A percentile compares a stretch with the other conserved stretches of the same genome.
Evolutionary conservation across 2,888 invertebrate species (phyloP).

Genomic region (Drosophila tanythrix): DNA sequence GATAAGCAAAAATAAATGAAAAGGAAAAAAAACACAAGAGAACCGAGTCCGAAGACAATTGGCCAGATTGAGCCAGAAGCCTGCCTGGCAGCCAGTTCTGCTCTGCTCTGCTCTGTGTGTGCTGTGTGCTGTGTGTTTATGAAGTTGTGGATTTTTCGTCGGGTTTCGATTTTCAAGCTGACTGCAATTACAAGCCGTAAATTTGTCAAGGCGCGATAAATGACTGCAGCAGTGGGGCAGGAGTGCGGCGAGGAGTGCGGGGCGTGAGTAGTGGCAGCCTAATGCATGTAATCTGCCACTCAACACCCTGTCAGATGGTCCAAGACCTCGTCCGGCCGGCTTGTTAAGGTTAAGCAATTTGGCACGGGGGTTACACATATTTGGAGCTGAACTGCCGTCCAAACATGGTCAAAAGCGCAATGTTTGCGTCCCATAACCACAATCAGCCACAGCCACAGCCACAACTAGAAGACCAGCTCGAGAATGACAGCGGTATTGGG

Average conservation of each 20-base stretch:
- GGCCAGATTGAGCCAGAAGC: conserved; percentile 17
- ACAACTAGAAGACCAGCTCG: conserved; percentile 13
- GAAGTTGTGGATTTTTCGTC: conserved; percentile 77
- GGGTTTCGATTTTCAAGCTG: conserved; percentile 71
- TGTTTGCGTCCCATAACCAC: conserved; percentile 38
- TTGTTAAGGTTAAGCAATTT: conserved; percentile 71
- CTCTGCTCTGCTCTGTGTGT: conserved; percentile 16
- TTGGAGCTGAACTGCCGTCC: conserved; percentile 11
- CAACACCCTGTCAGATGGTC: conserved; percentile 76
- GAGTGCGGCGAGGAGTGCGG: background rate
- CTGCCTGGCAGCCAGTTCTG: background rate
- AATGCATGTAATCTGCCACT: conserved; percentile 82
- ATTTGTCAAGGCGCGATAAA: conserved; percentile 82
- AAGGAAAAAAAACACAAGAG: background rate
- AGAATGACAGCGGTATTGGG: background rate
- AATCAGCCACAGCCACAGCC: conserved; percentile 48
- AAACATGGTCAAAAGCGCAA: conserved; percentile 28
- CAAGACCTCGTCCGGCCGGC: conserved; percentile 23
- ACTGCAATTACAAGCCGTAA: conserved; percentile 82
- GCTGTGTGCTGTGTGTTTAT: conserved; percentile 58
- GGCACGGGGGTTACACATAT: conserved; percentile 39
- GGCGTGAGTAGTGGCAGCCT: conserved; percentile 67
- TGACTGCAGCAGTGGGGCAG: conserved; percentile 33
- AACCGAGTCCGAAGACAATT: conserved; percentile 46
- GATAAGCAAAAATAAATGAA: conserved; percentile 28